Evolutionary conservation across 64 coral and sea anemone genomes (phyloP).

Genomic region (Pachyseris speciosa): DNA sequence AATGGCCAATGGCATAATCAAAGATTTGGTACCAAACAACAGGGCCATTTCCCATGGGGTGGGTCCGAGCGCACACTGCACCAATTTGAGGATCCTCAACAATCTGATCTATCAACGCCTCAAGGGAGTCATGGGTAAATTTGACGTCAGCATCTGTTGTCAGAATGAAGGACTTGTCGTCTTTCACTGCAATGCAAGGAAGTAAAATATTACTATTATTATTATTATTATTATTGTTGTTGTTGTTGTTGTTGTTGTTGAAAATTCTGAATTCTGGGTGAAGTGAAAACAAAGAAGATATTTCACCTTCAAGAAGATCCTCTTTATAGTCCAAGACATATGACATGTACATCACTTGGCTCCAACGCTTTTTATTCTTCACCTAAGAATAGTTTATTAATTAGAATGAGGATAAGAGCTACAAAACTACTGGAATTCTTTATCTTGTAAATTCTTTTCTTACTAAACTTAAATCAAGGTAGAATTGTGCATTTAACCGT

Average conservation of each 20-base stretch:
- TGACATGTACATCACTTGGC: conserved; percentile 99
- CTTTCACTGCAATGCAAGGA: conserved; percentile 17
- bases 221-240: too few species aligned
- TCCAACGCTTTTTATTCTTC: conserved; percentile 94
- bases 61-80: conserved; percentile 76
- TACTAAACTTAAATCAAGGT: too few species aligned
- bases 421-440: background rate
- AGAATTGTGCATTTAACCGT: too few species aligned
- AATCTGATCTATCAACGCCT: conserved; percentile 87
- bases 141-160: conserved; percentile 91
- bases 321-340: conserved; percentile 88
- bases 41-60: conserved; percentile 85
- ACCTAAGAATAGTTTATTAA: conserved; percentile 39
- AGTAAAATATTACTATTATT: too few species aligned
- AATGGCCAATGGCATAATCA: conserved; percentile 97
- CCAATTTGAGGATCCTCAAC: conserved; percentile 69
- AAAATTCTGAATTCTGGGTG: background rate
- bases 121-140: conserved; percentile 91
- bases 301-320: conserved; percentile 34
- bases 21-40: conserved; percentile 97
- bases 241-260: background rate
- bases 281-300: background rate
- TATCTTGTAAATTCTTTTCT: too few species aligned
- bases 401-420: background rate
- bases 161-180: conserved; percentile 77